phyloP scores from a whole-genome alignment of 2,113 vertebrate species.

The Micronisus gabar region DNA sequence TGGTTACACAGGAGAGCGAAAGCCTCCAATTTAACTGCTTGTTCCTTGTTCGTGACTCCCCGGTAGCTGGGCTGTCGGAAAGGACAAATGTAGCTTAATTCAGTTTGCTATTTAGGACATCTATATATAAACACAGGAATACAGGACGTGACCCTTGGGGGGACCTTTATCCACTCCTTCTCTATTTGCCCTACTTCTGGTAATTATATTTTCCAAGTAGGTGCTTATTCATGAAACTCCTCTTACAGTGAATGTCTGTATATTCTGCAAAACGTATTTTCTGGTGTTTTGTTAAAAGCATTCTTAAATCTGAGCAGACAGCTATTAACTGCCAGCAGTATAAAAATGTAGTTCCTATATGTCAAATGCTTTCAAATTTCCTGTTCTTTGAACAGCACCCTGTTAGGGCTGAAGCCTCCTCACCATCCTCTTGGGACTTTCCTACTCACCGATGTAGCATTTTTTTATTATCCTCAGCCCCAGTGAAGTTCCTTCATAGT shows the following conservation, averaged over 20 bases:
- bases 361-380: background rate
- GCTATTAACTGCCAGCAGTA: background rate
- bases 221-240: background rate
- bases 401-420: background rate
- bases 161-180: background rate
- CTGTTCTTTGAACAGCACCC: background rate
- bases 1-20: background rate
- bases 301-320: background rate
- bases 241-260: rapidly evolving
- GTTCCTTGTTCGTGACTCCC: background rate
- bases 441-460: rapidly evolving
- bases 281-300: background rate
- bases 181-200: conserved; percentile 7
- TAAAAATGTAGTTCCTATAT: background rate
- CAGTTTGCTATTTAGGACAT: background rate
- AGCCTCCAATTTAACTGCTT: background rate
- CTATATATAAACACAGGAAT: background rate
- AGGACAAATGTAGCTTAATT: background rate
- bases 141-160: background rate
- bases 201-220: background rate
- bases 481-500: background rate
- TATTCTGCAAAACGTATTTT: background rate
- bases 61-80: rapidly evolving
- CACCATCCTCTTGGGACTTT: rapidly evolving
- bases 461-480: background rate